A percentile compares a stretch with the other conserved stretches of the same genome.
Evolutionary conservation across 2,888 invertebrate species (phyloP).

Genomic region (Athrips mouffetella): DNA sequence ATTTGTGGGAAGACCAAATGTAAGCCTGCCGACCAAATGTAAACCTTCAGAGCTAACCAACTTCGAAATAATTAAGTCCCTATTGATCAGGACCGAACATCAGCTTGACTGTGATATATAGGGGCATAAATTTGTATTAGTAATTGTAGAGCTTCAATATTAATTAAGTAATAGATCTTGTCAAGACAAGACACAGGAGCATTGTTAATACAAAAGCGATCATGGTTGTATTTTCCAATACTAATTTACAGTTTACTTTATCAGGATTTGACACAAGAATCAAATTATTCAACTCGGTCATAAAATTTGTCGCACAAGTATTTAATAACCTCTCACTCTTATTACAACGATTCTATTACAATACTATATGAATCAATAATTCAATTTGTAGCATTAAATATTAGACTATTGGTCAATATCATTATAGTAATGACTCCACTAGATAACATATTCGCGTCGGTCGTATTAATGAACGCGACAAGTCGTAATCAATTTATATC

Average conservation of each 20-base stretch:
- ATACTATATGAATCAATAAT: conserved; percentile 32
- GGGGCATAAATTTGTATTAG: conserved; percentile 14
- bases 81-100: conserved; percentile 20
- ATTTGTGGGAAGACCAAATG: conserved; percentile 33
- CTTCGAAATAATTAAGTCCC: conserved; percentile 32
- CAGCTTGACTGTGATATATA: conserved; percentile 7
- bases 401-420: conserved; percentile 50
- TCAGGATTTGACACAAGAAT: neutral
- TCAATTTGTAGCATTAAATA: conserved; percentile 37
- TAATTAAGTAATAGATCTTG: conserved; percentile 5
- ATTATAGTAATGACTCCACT: conserved; percentile 58
- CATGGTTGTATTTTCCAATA: neutral
- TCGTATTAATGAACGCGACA: conserved; percentile 67
- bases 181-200: too few relatives aligned
- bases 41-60: conserved; percentile 29
- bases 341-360: too few relatives aligned
- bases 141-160: conserved; percentile 11
- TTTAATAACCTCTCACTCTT: conserved; percentile 13
- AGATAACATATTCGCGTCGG: conserved; percentile 66
- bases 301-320: neutral
- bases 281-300: neutral
- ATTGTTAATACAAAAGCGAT: too few relatives aligned
- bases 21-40: conserved; percentile 18
- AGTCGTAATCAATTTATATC: conserved; percentile 76
- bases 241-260: neutral